These are phyloP conservation scores for Taenioides sp. DNA, from an alignment of 2,797 vertebrate genomes.

Conservation along the genomic window DNA sequence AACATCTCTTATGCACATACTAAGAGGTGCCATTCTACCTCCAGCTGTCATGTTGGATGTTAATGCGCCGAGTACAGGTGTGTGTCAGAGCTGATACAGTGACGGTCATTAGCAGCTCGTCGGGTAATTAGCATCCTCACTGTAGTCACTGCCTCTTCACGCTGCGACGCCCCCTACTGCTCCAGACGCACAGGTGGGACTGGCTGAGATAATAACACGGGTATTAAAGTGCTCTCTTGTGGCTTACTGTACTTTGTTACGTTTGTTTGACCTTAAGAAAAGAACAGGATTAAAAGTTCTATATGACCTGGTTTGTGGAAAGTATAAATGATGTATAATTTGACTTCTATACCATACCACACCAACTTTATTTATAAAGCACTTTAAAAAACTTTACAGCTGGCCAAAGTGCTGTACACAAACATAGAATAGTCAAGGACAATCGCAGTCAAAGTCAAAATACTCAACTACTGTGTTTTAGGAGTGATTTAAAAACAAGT, in stretches of 20 bases:
- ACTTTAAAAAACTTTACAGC: no score
- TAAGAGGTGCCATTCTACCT: not conserved
- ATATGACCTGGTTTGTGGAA: no score
- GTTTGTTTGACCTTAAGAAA: not conserved
- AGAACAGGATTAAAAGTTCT: not conserved
- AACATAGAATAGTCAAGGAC: no score
- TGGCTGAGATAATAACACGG: not conserved
- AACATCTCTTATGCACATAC: not conserved
- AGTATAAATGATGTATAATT: no score
- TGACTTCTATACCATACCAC: no score
- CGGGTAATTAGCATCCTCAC: constrained; percentile 51
- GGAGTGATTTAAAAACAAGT: no score
- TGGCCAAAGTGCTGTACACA: no score
- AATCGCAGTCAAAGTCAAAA: no score
- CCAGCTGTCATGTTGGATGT: constrained; percentile 12
- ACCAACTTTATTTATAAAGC: no score
- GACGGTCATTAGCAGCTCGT: constrained; percentile 38
- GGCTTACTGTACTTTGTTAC: not conserved
- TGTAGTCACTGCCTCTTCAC: constrained; percentile 35
- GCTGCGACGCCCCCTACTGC: constrained; percentile 45
- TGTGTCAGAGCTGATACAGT: constrained; percentile 7
- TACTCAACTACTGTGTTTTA: no score
- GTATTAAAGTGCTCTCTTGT: not conserved
- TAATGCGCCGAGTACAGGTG: constrained; percentile 3
- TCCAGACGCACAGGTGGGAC: constrained; percentile 40